These are phyloP conservation scores for Patiria miniata DNA, from an alignment of 35 echinoderm and acorn worm species.

Conservation along the genomic window DNA sequence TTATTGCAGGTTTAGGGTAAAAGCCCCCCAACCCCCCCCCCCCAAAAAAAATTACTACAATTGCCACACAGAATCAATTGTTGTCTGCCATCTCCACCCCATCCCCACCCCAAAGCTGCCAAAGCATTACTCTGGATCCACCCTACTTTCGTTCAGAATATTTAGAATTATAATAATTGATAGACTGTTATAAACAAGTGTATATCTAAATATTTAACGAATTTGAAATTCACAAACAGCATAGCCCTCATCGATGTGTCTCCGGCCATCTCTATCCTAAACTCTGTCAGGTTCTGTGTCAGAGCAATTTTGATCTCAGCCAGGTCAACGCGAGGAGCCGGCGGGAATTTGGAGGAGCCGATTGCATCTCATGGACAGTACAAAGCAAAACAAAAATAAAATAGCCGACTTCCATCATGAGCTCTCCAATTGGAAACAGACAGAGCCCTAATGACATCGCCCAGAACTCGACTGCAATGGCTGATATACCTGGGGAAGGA, in stretches of 20 bases:
- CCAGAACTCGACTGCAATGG: too few species aligned
- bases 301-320: neutral
- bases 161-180: neutral
- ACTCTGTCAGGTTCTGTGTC: neutral
- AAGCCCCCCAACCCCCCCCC: too few species aligned
- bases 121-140: neutral
- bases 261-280: neutral
- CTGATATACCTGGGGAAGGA: too few species aligned
- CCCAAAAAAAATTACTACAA: too few species aligned
- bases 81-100: neutral
- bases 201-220: neutral
- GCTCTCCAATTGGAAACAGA: too few species aligned
- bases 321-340: neutral
- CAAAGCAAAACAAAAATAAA: too few species aligned
- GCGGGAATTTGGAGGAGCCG: too few species aligned
- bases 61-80: neutral
- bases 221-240: neutral
- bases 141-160: neutral
- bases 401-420: too few species aligned
- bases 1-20: too few species aligned
- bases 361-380: too few species aligned
- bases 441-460: too few species aligned
- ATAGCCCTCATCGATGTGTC: neutral
- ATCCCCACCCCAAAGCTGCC: neutral
- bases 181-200: neutral